Percentiles rank a stretch among this genome's conserved stretches.
These are phyloP conservation scores for Donacobius atricapilla DNA, from an alignment of 2,113 vertebrate species.

Conservation along the genomic window DNA sequence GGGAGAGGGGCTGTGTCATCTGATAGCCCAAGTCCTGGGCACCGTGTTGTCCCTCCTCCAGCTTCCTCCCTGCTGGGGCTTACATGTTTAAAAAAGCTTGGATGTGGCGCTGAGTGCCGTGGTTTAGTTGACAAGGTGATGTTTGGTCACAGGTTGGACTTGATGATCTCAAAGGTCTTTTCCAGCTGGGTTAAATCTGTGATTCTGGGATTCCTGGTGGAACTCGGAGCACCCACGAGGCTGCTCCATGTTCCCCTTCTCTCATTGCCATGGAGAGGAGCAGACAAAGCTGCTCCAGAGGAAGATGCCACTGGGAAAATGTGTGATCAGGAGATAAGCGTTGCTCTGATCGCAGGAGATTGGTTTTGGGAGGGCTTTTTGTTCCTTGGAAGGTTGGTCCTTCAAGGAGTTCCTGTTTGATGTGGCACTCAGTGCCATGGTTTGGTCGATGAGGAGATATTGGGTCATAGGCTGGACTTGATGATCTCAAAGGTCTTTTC, in stretches of 20 bases:
- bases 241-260: background rate
- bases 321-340: background rate
- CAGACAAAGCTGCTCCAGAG: background rate
- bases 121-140: background rate
- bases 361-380: background rate
- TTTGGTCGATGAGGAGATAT: background rate
- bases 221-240: rapidly evolving
- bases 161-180: background rate
- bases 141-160: background rate
- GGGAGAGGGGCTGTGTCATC: too few species aligned
- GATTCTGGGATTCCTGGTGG: background rate
- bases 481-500: background rate
- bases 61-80: background rate
- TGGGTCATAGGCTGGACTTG: rapidly evolving
- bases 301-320: background rate
- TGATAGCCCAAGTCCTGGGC: background rate
- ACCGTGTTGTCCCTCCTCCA: background rate
- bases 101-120: background rate
- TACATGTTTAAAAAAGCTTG: too few species aligned
- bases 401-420: background rate
- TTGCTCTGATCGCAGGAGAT: background rate
- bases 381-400: background rate
- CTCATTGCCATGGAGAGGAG: background rate
- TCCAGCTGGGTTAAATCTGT: background rate
- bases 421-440: background rate